Evolutionary conservation across 2,797 vertebrate species (phyloP), one percentile per base, ranked within the genome.

Genomic region (Psittacula derbiana): DNA sequence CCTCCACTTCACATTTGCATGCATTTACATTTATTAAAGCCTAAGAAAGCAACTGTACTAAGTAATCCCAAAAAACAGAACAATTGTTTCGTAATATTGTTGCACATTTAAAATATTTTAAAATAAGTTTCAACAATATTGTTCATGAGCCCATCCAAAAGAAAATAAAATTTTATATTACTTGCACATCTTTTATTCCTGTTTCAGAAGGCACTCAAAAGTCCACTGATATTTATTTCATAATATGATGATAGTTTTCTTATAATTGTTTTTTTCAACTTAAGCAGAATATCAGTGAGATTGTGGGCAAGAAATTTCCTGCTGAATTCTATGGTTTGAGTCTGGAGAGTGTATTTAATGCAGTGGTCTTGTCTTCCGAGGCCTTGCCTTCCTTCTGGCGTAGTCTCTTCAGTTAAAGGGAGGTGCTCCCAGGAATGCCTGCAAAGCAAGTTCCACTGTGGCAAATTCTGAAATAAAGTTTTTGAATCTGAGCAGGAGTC

Each of bases 361-460:
- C 31, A 47, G 30, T 28, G 36, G 16, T 23, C 52, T 70, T 70
- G 36, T 57, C 52, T 86, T 82, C 16, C 20, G 10, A 14, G 12
- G 16, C 17, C 52, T 38, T 86, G 24, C 20, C n/a, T 71, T 80
- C 41, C 41, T 46, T 60, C n/a, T 53, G 11, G 3, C 1, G 1
- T 12, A 40, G 8, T 10, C 16, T 80, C 19, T 66, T 71, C 36
- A 71, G 28, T 49, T 52, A 70, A 69, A 58, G 25, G 44, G 30
- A 0, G 0, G 10, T 58, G 60, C 16, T 44, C 13, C 10, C 30
- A 55, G 62, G 25, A 84, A 65, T 12, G 20, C 41, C n/a, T 49
- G 28, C 25, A 74, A 80, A 89, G 11, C 31, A 44, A 33, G 38
- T 40, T 55, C 13, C 33, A 64, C 55, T 27, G 38, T 9, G 18